These are phyloP conservation scores for Emydocephalus ijimae DNA, from an alignment of 2,113 vertebrate species.

Conservation along the genomic window DNA sequence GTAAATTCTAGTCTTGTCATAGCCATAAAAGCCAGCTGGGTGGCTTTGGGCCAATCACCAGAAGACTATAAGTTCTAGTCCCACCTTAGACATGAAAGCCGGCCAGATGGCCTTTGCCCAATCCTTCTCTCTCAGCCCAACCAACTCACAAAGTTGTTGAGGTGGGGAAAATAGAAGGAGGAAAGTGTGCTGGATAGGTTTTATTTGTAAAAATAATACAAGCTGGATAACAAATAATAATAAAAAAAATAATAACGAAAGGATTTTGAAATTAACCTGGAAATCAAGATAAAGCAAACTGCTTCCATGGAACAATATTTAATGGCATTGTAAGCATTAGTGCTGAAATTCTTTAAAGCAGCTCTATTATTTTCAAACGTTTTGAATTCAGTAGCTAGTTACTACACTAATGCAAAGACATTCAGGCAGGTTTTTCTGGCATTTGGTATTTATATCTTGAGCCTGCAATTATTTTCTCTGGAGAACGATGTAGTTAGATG, in stretches of 20 bases:
- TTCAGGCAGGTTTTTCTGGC: conserved; percentile 8
- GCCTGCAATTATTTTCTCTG: not conserved
- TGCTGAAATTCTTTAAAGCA: conserved; percentile 3
- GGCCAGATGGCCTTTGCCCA: too few relatives aligned
- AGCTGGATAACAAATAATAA: not conserved
- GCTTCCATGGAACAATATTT: not conserved
- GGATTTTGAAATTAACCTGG: not conserved
- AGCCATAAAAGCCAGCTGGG: too few relatives aligned
- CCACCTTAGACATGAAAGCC: not conserved
- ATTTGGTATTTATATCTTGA: conserved; percentile 11
- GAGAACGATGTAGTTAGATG: conserved; percentile 9
- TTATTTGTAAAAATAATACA: not conserved
- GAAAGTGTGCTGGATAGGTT: too few relatives aligned
- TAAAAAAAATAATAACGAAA: not conserved
- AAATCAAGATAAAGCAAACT: not conserved
- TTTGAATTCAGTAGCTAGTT: not conserved
- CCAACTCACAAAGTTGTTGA: not conserved
- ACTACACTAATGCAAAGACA: not conserved
- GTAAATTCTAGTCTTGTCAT: too few relatives aligned
- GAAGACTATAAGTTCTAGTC: too few relatives aligned
- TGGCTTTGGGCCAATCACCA: too few relatives aligned
- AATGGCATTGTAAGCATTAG: conserved; percentile 19
- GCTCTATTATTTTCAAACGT: not conserved
- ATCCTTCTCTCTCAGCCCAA: not conserved
- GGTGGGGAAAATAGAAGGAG: too few relatives aligned